phyloP scores from a whole-genome alignment of 2,113 vertebrate species.

The Chunga burmeisteri region DNA sequence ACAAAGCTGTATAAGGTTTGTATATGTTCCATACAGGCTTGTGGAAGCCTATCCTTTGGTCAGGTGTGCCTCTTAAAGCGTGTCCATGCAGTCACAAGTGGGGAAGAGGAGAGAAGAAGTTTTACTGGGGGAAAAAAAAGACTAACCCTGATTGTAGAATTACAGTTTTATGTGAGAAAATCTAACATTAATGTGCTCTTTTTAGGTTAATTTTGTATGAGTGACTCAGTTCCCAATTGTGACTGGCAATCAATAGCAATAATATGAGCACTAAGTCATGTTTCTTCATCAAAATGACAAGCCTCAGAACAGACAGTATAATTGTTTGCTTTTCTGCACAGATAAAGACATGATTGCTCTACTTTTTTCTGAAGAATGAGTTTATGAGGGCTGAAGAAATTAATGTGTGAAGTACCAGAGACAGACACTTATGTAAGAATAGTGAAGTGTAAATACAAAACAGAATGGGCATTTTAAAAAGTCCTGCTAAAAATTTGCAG shows the following conservation, averaged over 20 bases:
- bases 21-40: background rate
- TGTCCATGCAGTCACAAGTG: background rate
- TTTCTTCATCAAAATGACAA: conserved; percentile 52
- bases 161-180: background rate
- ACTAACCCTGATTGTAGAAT: conserved; percentile 1
- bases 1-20: background rate
- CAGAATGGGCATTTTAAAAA: background rate
- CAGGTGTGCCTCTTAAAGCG: background rate
- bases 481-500: background rate
- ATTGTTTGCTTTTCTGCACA: conserved; percentile 59
- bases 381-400: background rate
- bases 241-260: conserved; percentile 46
- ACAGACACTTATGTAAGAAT: background rate
- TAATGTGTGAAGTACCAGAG: background rate
- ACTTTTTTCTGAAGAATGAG: background rate
- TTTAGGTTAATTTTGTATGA: conserved; percentile 50
- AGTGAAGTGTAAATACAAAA: background rate
- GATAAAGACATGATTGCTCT: background rate
- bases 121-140: background rate
- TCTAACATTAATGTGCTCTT: conserved; percentile 31
- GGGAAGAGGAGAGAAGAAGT: background rate
- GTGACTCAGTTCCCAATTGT: conserved; percentile 42
- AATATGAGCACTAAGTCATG: conserved; percentile 48
- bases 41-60: background rate
- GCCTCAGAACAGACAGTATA: conserved; percentile 19